phyloP scores from a whole-genome alignment of 2,888 invertebrate genomes.

The Scaptodrosophila latifasciaeformis region DNA sequence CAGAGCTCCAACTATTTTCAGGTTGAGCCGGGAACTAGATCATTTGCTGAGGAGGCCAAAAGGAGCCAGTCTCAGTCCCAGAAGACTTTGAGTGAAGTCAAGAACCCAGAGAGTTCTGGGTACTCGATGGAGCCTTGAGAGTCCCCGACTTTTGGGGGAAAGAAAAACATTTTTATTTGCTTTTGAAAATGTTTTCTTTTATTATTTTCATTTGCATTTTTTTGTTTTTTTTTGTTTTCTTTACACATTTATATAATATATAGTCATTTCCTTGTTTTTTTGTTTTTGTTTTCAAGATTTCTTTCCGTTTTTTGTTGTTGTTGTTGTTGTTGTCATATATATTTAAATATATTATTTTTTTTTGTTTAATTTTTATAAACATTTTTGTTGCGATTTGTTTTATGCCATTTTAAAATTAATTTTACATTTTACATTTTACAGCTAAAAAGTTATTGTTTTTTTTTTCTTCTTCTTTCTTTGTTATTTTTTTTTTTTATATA shows the following conservation, averaged over 20 bases:
- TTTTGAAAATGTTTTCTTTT: too few relatives aligned
- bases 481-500: slow-evolving; percentile 32
- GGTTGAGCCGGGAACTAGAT: too few relatives aligned
- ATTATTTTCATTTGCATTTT: slow-evolving; percentile 26
- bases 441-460: slow-evolving; percentile 47
- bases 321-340: too few relatives aligned
- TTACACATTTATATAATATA: slow-evolving; percentile 59
- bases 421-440: slow-evolving; percentile 62
- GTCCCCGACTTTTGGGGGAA: too few relatives aligned
- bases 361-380: slow-evolving; percentile 26
- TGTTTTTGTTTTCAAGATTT: neutral
- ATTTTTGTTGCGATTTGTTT: slow-evolving; percentile 21
- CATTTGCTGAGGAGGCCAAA: too few relatives aligned
- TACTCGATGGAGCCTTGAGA: too few relatives aligned
- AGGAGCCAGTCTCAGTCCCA: too few relatives aligned
- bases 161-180: slow-evolving; percentile 17
- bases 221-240: slow-evolving; percentile 56
- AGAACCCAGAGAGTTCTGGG: too few relatives aligned
- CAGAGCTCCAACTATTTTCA: too few relatives aligned
- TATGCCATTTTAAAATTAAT: slow-evolving; percentile 56
- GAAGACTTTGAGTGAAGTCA: too few relatives aligned
- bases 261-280: slow-evolving; percentile 1
- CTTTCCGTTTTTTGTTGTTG: too few relatives aligned
- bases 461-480: slow-evolving; percentile 22
- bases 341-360: too few relatives aligned